A percentile compares a stretch with the other conserved stretches of the same genome.
Conservation (phyloP, 2,113 vertebrate species). For the Mustelus asterias region DNA sequence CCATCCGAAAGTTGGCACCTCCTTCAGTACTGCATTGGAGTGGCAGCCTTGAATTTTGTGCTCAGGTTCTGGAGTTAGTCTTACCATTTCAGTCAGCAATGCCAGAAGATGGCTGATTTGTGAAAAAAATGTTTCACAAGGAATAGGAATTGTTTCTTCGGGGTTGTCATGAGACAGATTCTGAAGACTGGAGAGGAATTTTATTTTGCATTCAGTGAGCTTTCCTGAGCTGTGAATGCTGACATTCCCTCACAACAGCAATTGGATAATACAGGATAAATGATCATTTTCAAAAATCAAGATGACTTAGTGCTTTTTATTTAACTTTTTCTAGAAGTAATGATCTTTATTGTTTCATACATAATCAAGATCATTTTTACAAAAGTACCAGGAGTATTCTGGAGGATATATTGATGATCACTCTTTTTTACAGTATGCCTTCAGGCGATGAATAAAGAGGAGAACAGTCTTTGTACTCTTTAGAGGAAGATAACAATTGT, state of each 20-base stretch:
- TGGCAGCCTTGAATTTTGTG: background rate
- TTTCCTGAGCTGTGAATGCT: background rate
- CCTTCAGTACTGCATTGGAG: background rate
- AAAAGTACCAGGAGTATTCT: background rate
- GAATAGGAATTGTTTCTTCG: background rate
- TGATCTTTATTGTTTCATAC: background rate
- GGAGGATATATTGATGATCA: background rate
- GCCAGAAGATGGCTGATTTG: background rate
- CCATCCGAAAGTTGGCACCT: background rate
- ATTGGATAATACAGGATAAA: background rate
- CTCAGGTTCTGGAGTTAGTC: background rate
- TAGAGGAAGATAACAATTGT: background rate
- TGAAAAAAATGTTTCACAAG: background rate
- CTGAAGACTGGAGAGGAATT: background rate
- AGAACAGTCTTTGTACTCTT: background rate
- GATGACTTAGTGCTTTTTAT: background rate
- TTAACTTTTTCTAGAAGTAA: background rate
- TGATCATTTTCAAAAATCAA: background rate
- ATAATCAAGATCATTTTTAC: background rate
- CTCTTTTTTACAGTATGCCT: background rate
- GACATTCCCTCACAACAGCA: background rate
- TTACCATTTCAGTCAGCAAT: background rate
- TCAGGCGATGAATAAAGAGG: background rate
- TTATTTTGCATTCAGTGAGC: background rate
- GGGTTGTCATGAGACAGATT: background rate